A percentile compares a stretch with the other conserved stretches of the same genome.
These are phyloP conservation scores for Propithecus deckenii DNA, from an alignment of 2,797 vertebrate species.

Conservation along the genomic window DNA sequence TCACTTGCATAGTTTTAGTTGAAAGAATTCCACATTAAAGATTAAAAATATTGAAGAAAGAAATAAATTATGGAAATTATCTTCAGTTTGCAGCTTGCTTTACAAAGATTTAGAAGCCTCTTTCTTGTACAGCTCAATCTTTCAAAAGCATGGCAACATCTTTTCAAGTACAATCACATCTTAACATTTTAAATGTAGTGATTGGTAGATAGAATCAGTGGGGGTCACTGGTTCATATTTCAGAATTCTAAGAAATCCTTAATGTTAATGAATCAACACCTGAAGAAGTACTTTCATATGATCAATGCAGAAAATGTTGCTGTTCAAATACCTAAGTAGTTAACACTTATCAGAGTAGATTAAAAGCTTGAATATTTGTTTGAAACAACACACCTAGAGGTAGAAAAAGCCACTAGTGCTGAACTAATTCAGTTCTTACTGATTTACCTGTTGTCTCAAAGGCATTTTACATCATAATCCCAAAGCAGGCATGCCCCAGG, in stretches of 20 bases:
- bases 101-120: slow-evolving; percentile 79
- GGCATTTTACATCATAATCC: slow-evolving; percentile 22
- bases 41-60: slow-evolving; percentile 78
- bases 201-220: slow-evolving; percentile 74
- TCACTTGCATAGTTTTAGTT: slow-evolving; percentile 76
- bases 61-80: slow-evolving; percentile 83
- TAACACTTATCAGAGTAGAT: slow-evolving; percentile 48
- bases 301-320: slow-evolving; percentile 58
- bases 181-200: slow-evolving; percentile 70
- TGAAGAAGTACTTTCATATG: slow-evolving; percentile 70
- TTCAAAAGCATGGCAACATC: slow-evolving; percentile 65
- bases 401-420: slow-evolving; percentile 2
- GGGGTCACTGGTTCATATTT: slow-evolving; percentile 68
- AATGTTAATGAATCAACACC: slow-evolving; percentile 71
- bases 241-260: slow-evolving; percentile 73
- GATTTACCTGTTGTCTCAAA: slow-evolving; percentile 62
- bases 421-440: slow-evolving; percentile 39
- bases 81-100: slow-evolving; percentile 82
- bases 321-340: slow-evolving; percentile 66
- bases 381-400: slow-evolving; percentile 42
- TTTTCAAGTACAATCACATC: slow-evolving; percentile 77
- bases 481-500: slow-evolving; percentile 28
- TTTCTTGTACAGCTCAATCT: slow-evolving; percentile 71
- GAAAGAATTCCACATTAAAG: slow-evolving; percentile 79
- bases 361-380: slow-evolving; percentile 33